These are phyloP conservation scores for Otis tarda DNA, from an alignment of 2,113 vertebrate genomes.

Conservation along the genomic window DNA sequence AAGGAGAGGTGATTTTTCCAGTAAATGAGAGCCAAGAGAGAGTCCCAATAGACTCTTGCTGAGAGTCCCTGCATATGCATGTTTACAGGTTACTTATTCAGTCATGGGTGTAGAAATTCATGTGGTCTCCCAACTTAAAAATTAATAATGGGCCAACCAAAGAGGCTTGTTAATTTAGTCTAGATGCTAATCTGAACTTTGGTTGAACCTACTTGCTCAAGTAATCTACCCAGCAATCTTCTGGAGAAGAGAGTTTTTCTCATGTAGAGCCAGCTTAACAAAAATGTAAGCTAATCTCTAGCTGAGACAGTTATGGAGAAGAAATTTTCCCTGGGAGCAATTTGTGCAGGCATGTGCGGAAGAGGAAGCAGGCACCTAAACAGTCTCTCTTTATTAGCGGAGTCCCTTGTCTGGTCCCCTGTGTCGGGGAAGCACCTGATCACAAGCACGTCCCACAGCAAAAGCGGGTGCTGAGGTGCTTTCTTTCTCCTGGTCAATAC, in stretches of 20 bases:
- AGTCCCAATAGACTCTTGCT: not conserved
- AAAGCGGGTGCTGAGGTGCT: not conserved
- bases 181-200: constrained; percentile 50
- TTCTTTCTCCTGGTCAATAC: not conserved
- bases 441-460: not conserved
- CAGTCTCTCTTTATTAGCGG: not conserved
- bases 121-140: not conserved
- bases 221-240: constrained; percentile 1
- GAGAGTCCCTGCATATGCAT: not conserved
- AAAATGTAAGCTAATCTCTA: constrained; percentile 19
- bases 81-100: not conserved
- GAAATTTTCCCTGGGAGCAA: not conserved
- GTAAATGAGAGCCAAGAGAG: not conserved
- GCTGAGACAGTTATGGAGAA: not conserved
- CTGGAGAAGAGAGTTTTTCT: not conserved
- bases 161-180: not conserved
- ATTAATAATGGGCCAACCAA: not conserved
- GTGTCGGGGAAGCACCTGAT: not conserved
- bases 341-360: not conserved
- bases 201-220: not conserved
- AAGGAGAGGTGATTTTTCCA: not conserved
- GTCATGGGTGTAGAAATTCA: not conserved
- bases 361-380: not conserved
- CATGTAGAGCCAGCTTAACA: not conserved
- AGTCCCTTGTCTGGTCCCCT: not conserved